Percentiles rank a stretch among this genome's conserved stretches.
phyloP scores from a whole-genome alignment of 2,797 vertebrate genomes.

The Sebastes iracundus region DNA sequence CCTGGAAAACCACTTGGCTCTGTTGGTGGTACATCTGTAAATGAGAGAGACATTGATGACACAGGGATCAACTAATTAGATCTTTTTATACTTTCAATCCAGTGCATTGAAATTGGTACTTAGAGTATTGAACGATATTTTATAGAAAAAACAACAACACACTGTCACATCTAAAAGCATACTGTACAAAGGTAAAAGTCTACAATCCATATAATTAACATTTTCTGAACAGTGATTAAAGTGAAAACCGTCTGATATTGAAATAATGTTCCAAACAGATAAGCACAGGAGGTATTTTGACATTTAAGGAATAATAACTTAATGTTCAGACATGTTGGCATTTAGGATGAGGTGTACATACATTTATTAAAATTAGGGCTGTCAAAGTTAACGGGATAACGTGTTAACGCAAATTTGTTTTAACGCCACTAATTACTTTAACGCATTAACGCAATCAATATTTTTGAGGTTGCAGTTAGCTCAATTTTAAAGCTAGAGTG shows the following conservation, averaged over 20 bases:
- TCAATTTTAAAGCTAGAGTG: too few species aligned
- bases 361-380: not conserved
- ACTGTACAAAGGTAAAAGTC: not conserved
- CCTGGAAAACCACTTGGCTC: slow-evolving; percentile 81
- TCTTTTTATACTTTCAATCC: not conserved
- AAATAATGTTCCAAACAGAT: not conserved
- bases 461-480: too few species aligned
- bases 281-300: not conserved
- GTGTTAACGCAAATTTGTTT: too few species aligned
- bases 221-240: not conserved
- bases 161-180: not conserved
- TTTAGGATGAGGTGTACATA: not conserved
- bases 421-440: too few species aligned
- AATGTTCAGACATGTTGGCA: not conserved
- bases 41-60: not conserved
- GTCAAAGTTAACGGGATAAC: too few species aligned
- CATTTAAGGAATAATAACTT: not conserved
- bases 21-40: slow-evolving; percentile 79
- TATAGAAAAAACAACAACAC: not conserved
- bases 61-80: not conserved
- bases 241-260: not conserved
- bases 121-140: not conserved
- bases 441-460: too few species aligned
- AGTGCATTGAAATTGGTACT: not conserved
- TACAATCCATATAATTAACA: not conserved